Conservation (phyloP, 2,888 invertebrate species). For the Asteroscopus sphinx region DNA sequence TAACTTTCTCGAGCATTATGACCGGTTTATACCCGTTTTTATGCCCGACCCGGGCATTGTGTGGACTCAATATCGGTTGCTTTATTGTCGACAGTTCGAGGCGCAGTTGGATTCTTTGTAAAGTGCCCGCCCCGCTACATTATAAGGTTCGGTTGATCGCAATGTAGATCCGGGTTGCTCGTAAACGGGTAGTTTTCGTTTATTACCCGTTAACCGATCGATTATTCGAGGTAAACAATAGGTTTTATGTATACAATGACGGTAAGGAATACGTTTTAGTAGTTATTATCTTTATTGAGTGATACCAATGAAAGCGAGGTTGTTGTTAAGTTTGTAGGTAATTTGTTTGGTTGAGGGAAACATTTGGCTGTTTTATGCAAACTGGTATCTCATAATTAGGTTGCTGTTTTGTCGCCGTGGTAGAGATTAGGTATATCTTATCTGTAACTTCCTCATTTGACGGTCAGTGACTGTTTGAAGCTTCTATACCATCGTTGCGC, state of each 20-base stretch:
- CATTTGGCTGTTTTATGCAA: background rate
- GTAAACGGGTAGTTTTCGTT: constrained; percentile 48
- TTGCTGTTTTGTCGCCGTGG: too few relatives aligned
- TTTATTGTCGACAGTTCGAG: constrained; percentile 74
- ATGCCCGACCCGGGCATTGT: constrained; percentile 78
- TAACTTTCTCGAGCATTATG: constrained; percentile 80
- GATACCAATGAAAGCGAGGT: constrained; percentile 12
- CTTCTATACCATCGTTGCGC: too few relatives aligned
- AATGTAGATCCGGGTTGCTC: constrained; percentile 48
- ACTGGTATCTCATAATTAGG: too few relatives aligned
- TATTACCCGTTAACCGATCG: constrained; percentile 53
- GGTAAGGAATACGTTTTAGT: constrained; percentile 16
- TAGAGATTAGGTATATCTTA: too few relatives aligned
- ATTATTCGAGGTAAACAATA: constrained; percentile 56
- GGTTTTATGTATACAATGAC: constrained; percentile 43
- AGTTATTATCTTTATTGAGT: constrained; percentile 47
- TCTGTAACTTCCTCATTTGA: too few relatives aligned
- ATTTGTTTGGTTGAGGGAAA: constrained; percentile 9
- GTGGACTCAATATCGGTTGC: constrained; percentile 81
- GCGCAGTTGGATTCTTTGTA: constrained; percentile 68
- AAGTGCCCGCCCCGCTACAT: constrained; percentile 57
- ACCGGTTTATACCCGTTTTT: constrained; percentile 79
- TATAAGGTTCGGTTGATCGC: constrained; percentile 44
- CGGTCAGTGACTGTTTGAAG: too few relatives aligned
- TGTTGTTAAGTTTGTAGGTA: constrained; percentile 19